phyloP scores from a whole-genome alignment of 1,140 invertebrate genomes.

The Drosophila nebulosa region DNA sequence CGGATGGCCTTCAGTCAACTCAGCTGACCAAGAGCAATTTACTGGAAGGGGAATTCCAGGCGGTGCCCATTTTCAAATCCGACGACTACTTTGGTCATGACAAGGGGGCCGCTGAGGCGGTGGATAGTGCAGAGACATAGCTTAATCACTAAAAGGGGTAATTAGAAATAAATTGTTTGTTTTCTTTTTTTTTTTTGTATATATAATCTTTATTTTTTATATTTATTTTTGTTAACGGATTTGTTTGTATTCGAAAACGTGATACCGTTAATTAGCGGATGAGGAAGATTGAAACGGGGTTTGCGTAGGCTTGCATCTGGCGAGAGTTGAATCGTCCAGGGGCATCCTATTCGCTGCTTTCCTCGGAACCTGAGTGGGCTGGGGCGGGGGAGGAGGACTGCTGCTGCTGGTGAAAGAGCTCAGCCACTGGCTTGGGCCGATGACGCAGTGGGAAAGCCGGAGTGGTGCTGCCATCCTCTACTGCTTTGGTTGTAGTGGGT shows the following conservation, averaged over 20 bases:
- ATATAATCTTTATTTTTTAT: constrained; percentile 10
- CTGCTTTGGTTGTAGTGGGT: constrained; percentile 5
- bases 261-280: background rate
- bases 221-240: background rate
- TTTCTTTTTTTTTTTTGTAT: background rate
- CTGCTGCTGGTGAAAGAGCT: constrained; percentile 46
- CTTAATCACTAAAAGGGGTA: constrained; percentile 14
- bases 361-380: constrained; percentile 28
- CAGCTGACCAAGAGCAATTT: constrained; percentile 44
- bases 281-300: background rate
- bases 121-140: too few relatives aligned
- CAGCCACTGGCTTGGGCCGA: constrained; percentile 53
- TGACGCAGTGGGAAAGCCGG: constrained; percentile 29
- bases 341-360: constrained; percentile 34
- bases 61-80: constrained; percentile 58
- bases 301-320: background rate
- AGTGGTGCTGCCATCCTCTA: background rate
- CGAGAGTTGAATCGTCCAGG: background rate
- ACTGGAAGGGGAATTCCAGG: constrained; percentile 53
- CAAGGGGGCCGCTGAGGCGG: background rate
- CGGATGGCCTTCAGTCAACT: constrained; percentile 9
- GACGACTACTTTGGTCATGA: constrained; percentile 54
- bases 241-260: background rate
- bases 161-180: constrained; percentile 14
- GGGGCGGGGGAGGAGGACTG: background rate